Base-by-base conservation (phyloP, 2,888 invertebrate genomes). In the Tachina grossa region DNA sequence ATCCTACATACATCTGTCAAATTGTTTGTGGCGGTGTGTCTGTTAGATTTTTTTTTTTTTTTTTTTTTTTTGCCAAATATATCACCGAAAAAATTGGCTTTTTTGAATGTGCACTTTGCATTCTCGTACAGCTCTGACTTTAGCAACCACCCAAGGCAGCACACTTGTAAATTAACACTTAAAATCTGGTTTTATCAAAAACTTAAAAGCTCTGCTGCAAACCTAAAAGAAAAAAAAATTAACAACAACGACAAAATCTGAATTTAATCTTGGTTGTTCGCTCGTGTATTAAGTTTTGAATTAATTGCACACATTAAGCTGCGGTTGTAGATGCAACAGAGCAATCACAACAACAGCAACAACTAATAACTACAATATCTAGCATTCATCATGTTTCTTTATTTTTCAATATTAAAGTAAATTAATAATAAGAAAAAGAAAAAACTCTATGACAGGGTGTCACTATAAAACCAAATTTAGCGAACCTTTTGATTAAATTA, bases 111-210 rank as follows among this genome's bases (percentile, higher is more conserved):
- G 2, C 19, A 41, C 41, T 49, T 19, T 59, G 0, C 55, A 66
- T 16, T n/a, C 16, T 13, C 41, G 61, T 81, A 31, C 5, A 65
- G 0, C 13, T 19, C 65, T 65, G 63, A 6, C 14, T 16, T 22
- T n/a, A 68, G 16, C 55, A 39, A 10, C 43, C 63, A 43, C 31
- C 14, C 19, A 63, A 19, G 63, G 47, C 74, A 65, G 49, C 65
- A 61, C 66, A 59, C 65, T 85, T 75, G 83, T 79, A 85, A 83
- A 83, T 71, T 75, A 85, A 85, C 78, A 79, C 83, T 85, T 72
- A 63, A 71, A 66, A 83, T 53, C 79, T 71, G 82, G 53, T 75
- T 78, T 75, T 55, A 77, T 61, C 83, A 69, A 65, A 55, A 77
- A 65, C 65, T 57, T 13, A 63, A 63, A 78, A 83, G 51, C 72